Evolutionary conservation across 2,888 invertebrate species (phyloP).

Genomic region (Andrena marginata): DNA sequence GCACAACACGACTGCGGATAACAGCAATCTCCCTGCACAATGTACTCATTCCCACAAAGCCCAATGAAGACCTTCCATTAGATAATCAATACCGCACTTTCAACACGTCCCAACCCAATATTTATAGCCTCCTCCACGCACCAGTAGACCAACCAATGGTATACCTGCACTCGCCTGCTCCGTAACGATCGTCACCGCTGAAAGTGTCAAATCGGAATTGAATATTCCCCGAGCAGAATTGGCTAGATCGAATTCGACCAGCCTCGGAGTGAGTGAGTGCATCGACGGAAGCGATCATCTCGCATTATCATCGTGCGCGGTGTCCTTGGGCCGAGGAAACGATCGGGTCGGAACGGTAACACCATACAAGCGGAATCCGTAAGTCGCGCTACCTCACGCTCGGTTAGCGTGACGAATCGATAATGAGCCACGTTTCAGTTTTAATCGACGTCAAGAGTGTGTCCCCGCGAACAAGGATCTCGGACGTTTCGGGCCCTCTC

Average conservation of each 20-base stretch:
- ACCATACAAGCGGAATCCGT: slow-evolving; percentile 60
- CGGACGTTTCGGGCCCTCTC: slow-evolving; percentile 3
- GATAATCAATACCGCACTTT: too few species aligned
- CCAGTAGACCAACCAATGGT: too few species aligned
- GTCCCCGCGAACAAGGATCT: slow-evolving; percentile 33
- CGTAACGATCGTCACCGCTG: slow-evolving; percentile 1
- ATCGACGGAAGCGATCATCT: slow-evolving; percentile 38
- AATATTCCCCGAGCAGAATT: not conserved
- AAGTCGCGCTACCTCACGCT: slow-evolving; percentile 59
- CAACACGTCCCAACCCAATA: too few species aligned
- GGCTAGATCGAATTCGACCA: not conserved
- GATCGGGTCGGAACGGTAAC: slow-evolving; percentile 45
- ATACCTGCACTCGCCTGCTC: too few species aligned
- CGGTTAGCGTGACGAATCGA: slow-evolving; percentile 71
- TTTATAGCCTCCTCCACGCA: too few species aligned
- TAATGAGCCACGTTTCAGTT: slow-evolving; percentile 71
- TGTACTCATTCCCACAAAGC: too few species aligned
- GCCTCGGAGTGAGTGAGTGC: slow-evolving; percentile 11
- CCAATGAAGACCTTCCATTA: too few species aligned
- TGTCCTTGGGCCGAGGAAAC: slow-evolving; percentile 54
- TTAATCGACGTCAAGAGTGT: slow-evolving; percentile 69
- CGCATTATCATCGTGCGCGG: slow-evolving; percentile 43
- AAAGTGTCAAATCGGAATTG: not conserved
- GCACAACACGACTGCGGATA: too few species aligned
- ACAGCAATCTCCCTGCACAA: too few species aligned